Percentiles rank a stretch among this genome's conserved stretches.
phyloP scores from a whole-genome alignment of 2,888 invertebrate species.

The Toxonevra muliebris region DNA sequence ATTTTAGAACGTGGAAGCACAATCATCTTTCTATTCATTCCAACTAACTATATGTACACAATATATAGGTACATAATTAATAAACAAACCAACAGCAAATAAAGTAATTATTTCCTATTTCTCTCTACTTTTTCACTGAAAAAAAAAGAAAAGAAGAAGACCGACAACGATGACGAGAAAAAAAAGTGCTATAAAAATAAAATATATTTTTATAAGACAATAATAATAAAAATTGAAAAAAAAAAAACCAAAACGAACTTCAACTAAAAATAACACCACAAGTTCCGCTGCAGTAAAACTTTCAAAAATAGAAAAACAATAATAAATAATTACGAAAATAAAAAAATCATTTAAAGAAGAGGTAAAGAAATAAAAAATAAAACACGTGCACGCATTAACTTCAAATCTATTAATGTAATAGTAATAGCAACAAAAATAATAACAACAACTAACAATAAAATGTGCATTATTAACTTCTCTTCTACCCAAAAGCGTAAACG shows the following conservation, averaged over 20 bases:
- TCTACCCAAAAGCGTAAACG: too few species aligned
- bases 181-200: constrained; percentile 19
- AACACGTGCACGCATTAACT: too few species aligned
- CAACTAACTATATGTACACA: too few species aligned
- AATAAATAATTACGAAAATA: constrained; percentile 7
- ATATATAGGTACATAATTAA: not conserved
- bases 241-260: constrained; percentile 18
- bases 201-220: too few species aligned
- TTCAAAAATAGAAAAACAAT: constrained; percentile 9
- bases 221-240: constrained; percentile 1
- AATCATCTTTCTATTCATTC: too few species aligned
- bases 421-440: not conserved
- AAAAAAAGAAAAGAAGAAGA: too few species aligned
- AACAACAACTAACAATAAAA: constrained; percentile 5
- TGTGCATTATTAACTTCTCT: too few species aligned
- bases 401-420: too few species aligned
- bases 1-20: too few species aligned
- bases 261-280: constrained; percentile 46
- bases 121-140: too few species aligned
- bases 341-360: not conserved
- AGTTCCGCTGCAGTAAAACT: constrained; percentile 34
- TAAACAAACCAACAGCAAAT: constrained; percentile 38
- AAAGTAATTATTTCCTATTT: constrained; percentile 53
- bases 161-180: constrained; percentile 12
- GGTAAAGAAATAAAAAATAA: constrained; percentile 7